Conservation (phyloP, 1,140 invertebrate genomes). For the Acromyrmex charruanus region DNA sequence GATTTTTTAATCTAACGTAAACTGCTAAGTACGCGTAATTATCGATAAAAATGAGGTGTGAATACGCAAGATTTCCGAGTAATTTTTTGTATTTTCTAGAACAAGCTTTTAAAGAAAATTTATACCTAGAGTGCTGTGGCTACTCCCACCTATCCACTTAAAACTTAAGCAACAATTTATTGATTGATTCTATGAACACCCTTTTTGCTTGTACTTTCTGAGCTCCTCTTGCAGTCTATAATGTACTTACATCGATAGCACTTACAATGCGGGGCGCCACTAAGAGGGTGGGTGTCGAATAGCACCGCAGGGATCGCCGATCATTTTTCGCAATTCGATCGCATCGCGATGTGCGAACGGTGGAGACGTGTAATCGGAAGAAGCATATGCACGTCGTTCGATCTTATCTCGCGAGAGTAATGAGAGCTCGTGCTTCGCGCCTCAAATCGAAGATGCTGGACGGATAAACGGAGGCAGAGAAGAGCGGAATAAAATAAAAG, state of each 20-base stretch:
- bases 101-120: too few species aligned
- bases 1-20: too few species aligned
- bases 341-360: neutral
- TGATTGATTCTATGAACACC: neutral
- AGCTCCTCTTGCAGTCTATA: neutral
- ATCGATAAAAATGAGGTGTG: too few species aligned
- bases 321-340: constrained; percentile 39
- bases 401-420: constrained; percentile 60
- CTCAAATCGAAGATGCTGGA: constrained; percentile 26
- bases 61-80: too few species aligned
- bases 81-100: too few species aligned
- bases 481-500: constrained; percentile 2
- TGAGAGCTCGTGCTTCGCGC: constrained; percentile 37
- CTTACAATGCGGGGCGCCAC: neutral
- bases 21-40: too few species aligned
- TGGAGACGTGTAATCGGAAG: constrained; percentile 44
- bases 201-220: neutral
- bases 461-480: constrained; percentile 27
- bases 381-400: constrained; percentile 10
- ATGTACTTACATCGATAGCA: constrained; percentile 10
- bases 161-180: neutral
- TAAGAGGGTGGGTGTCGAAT: constrained; percentile 12
- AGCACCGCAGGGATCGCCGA: constrained; percentile 28
- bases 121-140: too few species aligned
- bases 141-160: too few species aligned